phyloP scores from a whole-genome alignment of 2,113 vertebrate species.

The Mellivora capensis region DNA sequence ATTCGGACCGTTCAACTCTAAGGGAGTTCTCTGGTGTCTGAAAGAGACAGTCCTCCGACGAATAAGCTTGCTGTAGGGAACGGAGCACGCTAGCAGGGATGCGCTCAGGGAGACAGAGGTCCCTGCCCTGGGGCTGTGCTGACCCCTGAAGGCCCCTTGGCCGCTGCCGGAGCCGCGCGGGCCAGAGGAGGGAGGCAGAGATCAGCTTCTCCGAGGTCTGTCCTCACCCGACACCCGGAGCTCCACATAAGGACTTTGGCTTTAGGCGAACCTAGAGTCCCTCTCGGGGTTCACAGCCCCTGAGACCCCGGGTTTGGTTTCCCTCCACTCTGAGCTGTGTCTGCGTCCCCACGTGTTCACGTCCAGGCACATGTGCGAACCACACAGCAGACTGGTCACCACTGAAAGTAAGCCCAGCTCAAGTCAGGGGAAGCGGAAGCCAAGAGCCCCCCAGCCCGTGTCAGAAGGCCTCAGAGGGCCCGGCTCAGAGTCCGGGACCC shows the following conservation, averaged over 20 bases:
- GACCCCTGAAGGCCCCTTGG: fast-evolving
- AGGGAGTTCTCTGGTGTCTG: not conserved
- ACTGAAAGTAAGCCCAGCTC: too few relatives aligned
- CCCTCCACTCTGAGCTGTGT: not conserved
- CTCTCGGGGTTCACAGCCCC: too few relatives aligned
- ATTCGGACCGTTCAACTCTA: not conserved
- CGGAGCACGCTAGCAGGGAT: fast-evolving
- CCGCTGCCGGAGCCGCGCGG: fast-evolving
- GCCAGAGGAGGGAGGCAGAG: fast-evolving
- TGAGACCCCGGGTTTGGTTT: not conserved
- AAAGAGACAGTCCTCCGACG: not conserved
- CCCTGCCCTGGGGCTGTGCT: not conserved
- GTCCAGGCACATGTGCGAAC: fast-evolving
- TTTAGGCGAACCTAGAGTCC: not conserved
- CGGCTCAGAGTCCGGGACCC: fast-evolving
- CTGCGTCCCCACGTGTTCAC: fast-evolving
- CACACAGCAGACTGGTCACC: fast-evolving
- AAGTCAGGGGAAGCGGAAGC: not conserved
- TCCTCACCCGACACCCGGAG: fast-evolving
- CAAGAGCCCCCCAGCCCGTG: not conserved
- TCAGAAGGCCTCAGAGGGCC: not conserved
- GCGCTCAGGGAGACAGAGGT: not conserved
- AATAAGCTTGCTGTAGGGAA: not conserved
- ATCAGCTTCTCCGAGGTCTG: not conserved
- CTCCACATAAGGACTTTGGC: fast-evolving